These are phyloP conservation scores for Spheniscus humboldti DNA, from an alignment of 2,797 vertebrate genomes.

Conservation along the genomic window DNA sequence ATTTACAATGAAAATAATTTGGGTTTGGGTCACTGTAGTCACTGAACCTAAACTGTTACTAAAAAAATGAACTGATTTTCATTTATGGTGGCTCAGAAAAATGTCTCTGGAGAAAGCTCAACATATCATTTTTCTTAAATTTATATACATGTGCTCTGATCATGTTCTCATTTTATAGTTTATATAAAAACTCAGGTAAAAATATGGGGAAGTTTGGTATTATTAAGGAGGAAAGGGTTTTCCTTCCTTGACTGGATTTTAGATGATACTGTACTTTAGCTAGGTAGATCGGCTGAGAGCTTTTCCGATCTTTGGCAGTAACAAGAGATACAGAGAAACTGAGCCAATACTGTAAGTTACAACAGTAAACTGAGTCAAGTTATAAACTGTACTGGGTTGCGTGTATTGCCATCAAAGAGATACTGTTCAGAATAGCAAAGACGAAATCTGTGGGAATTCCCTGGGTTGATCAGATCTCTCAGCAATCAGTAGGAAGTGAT, in stretches of 20 bases:
- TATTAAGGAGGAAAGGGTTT: not conserved
- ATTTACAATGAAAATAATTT: slow-evolving; percentile 27
- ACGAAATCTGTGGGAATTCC: not conserved
- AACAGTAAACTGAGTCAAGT: not conserved
- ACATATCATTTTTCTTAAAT: not conserved
- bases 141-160: not conserved
- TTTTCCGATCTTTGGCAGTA: not conserved
- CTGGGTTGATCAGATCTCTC: not conserved
- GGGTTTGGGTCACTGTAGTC: not conserved
- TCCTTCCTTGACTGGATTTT: not conserved
- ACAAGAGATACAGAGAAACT: not conserved
- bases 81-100: not conserved
- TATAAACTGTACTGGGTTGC: not conserved
- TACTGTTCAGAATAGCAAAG: not conserved
- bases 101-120: not conserved
- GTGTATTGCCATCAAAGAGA: not conserved
- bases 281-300: not conserved
- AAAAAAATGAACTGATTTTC: not conserved
- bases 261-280: not conserved
- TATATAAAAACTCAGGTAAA: not conserved
- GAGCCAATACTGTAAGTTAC: not conserved
- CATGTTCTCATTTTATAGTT: not conserved
- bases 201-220: not conserved
- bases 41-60: not conserved
- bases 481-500: not conserved